These are phyloP conservation scores for Ochotona princeps DNA, from an alignment of 2,113 vertebrate species.

Conservation along the genomic window DNA sequence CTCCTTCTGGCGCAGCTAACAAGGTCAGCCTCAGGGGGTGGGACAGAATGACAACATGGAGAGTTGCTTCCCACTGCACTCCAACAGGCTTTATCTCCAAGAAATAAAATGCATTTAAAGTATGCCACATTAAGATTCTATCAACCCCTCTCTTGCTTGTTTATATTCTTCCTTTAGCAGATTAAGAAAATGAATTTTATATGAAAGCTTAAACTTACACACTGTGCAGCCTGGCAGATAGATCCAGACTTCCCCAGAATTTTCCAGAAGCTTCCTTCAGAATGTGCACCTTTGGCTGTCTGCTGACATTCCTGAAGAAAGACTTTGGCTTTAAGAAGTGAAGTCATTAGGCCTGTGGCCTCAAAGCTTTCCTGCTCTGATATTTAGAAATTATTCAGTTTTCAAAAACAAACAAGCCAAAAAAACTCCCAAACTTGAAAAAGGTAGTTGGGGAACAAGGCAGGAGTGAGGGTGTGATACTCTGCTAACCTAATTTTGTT, in stretches of 20 bases:
- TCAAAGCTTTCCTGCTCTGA: background rate
- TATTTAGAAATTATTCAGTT: background rate
- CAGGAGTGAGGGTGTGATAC: background rate
- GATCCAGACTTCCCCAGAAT: background rate
- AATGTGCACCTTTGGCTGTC: background rate
- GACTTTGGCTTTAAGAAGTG: background rate
- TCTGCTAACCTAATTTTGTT: background rate
- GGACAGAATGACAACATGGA: background rate
- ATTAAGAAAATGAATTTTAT: background rate
- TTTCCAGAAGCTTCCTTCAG: background rate
- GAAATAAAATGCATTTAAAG: background rate
- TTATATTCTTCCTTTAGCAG: background rate
- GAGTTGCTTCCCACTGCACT: background rate
- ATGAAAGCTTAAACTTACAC: background rate
- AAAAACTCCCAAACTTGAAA: background rate
- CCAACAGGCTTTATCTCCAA: background rate
- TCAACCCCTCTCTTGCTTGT: background rate
- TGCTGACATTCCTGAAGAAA: background rate
- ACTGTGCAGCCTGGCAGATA: background rate
- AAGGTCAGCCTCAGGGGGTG: background rate
- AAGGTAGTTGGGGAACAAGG: accelerated
- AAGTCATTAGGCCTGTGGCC: background rate
- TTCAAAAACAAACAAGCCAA: too few relatives aligned
- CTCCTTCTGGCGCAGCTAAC: background rate
- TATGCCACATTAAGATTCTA: background rate